Conservation (phyloP, 2,113 vertebrate genomes). For the Ia io region DNA sequence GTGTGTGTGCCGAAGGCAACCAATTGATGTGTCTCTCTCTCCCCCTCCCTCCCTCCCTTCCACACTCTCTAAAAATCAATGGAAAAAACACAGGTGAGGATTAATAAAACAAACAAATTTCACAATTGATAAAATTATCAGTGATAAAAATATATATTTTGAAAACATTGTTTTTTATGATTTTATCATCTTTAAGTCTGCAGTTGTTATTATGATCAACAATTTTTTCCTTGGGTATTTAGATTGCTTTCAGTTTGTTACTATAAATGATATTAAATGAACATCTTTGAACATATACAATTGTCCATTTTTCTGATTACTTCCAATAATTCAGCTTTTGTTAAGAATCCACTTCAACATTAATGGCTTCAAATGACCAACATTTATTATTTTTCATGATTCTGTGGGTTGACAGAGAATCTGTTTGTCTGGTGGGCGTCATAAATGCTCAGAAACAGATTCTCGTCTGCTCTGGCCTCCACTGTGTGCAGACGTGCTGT, state of each 20-base stretch:
- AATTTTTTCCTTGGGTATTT: not conserved
- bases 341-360: not conserved
- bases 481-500: not conserved
- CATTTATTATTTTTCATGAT: not conserved
- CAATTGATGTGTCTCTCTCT: no score
- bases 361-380: not conserved
- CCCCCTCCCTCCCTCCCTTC: no score
- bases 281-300: not conserved
- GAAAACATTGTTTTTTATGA: slow-evolving; percentile 14
- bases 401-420: not conserved
- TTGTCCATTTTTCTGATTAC: not conserved
- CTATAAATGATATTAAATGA: not conserved
- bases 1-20: no score
- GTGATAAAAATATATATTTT: not conserved
- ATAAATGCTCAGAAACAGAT: not conserved
- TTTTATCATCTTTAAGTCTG: slow-evolving; percentile 1
- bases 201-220: not conserved
- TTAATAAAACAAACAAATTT: not conserved
- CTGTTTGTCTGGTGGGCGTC: not conserved
- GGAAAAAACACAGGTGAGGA: no score
- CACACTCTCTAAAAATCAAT: no score
- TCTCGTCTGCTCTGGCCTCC: not conserved
- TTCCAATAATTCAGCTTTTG: not conserved
- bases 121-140: not conserved
- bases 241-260: not conserved